Conservation (phyloP, 1,140 invertebrate genomes). For the Macrobrachium nipponense region DNA sequence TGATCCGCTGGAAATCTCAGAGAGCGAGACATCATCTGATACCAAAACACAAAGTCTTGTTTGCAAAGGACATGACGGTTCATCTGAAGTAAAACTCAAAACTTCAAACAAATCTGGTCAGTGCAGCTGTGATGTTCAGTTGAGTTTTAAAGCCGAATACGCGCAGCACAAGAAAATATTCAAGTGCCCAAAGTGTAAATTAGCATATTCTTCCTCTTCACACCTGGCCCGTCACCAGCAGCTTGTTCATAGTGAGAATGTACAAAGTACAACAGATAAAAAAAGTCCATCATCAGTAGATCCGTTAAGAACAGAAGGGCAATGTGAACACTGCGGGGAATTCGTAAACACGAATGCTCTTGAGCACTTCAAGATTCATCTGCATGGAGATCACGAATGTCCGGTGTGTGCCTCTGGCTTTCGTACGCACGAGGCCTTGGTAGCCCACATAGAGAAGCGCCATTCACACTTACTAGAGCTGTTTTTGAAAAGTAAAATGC, state of each 20-base stretch:
- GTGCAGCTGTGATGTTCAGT: conserved; percentile 27
- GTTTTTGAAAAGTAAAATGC: conserved; percentile 37
- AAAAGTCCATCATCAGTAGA: not conserved
- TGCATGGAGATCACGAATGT: conserved; percentile 35
- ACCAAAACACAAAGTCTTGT: too few relatives aligned
- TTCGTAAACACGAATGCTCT: not conserved
- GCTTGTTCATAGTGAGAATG: conserved; percentile 25
- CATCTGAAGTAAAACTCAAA: not conserved
- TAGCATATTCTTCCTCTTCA: conserved; percentile 30
- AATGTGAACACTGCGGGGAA: conserved; percentile 20
- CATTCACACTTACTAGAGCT: conserved; percentile 18
- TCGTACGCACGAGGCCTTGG: conserved; percentile 3
- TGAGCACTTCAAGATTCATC: conserved; percentile 23
- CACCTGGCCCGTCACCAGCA: conserved; percentile 41
- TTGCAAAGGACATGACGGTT: not conserved
- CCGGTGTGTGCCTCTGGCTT: conserved; percentile 36
- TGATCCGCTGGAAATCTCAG: too few relatives aligned
- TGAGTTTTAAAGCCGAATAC: conserved; percentile 13
- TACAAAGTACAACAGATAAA: not conserved
- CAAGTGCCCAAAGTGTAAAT: conserved; percentile 38
- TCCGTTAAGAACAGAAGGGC: not conserved
- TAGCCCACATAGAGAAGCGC: conserved; percentile 21
- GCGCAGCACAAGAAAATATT: conserved; percentile 37
- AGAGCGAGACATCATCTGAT: not conserved
- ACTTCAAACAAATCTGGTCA: not conserved